Evolutionary conservation across 2,888 invertebrate genomes (phyloP).

Genomic region (Orchesella flavescens): DNA sequence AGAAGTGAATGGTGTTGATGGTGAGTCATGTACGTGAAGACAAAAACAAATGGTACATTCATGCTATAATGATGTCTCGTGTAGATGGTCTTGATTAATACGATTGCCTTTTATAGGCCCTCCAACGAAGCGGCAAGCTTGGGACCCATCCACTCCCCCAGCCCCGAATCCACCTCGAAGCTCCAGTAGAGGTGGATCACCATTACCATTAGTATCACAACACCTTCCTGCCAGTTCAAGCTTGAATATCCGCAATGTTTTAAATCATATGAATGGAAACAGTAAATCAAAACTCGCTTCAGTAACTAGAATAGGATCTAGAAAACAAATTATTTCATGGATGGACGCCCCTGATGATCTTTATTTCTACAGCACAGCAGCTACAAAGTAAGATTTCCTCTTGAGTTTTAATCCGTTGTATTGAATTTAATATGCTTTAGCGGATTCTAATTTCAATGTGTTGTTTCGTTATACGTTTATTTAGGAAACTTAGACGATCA

Average conservation of each 20-base stretch:
- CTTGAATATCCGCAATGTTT: conserved; percentile 73
- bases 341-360: conserved; percentile 94
- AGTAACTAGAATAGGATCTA: conserved; percentile 82
- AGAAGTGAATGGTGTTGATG: conserved; percentile 90
- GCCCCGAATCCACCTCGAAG: conserved; percentile 65
- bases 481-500: conserved; percentile 87
- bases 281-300: conserved; percentile 85
- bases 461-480: conserved; percentile 70
- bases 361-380: conserved; percentile 92
- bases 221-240: conserved; percentile 68
- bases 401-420: no score
- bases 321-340: conserved; percentile 93
- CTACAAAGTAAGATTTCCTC: conserved; percentile 85
- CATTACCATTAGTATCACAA: conserved; percentile 66
- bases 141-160: conserved; percentile 69
- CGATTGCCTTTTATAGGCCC: conserved; percentile 75
- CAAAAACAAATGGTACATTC: not conserved
- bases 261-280: conserved; percentile 79
- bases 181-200: conserved; percentile 73
- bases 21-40: conserved; percentile 77
- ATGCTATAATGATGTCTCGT: no score
- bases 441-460: no score
- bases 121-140: conserved; percentile 83
- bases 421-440: no score
- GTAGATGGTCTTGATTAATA: not conserved